These are phyloP conservation scores for Bos javanicus DNA, from an alignment of 2,113 vertebrate genomes.

Conservation along the genomic window DNA sequence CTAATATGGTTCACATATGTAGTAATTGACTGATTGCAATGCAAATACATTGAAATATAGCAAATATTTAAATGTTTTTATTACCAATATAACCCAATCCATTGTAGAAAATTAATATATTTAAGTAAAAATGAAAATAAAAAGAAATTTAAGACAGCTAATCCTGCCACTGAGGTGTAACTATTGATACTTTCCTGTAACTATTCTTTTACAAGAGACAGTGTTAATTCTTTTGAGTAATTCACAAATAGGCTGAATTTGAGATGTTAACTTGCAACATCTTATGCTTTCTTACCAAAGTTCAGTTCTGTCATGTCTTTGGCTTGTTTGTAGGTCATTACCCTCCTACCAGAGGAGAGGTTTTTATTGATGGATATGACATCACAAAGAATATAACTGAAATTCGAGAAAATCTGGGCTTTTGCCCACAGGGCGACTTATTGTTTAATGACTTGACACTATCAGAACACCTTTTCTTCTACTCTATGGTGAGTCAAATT, in stretches of 20 bases:
- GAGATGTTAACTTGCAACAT: not conserved
- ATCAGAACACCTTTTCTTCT: constrained; percentile 93
- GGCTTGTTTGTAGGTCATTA: constrained; percentile 83
- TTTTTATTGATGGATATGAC: constrained; percentile 90
- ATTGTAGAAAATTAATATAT: constrained; percentile 17
- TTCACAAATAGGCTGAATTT: not conserved
- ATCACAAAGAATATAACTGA: constrained; percentile 91
- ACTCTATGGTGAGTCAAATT: constrained; percentile 84
- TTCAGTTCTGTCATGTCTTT: not conserved
- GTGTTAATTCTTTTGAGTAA: not conserved
- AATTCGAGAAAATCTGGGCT: constrained; percentile 90
- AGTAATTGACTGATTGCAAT: not conserved
- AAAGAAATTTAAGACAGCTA: not conserved
- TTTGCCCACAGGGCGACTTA: constrained; percentile 93
- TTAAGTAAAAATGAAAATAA: not conserved
- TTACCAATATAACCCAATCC: not conserved
- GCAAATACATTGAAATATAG: not conserved
- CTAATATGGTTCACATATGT: not conserved
- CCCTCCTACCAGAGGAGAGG: constrained; percentile 88
- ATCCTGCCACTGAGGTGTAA: not conserved
- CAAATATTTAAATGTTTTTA: not conserved
- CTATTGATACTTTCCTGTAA: not conserved
- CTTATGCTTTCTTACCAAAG: not conserved
- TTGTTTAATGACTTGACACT: constrained; percentile 93
- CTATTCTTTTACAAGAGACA: not conserved